Base-by-base conservation (phyloP, 1,140 invertebrate species). In the Stratiolaelaps scimitus region DNA sequence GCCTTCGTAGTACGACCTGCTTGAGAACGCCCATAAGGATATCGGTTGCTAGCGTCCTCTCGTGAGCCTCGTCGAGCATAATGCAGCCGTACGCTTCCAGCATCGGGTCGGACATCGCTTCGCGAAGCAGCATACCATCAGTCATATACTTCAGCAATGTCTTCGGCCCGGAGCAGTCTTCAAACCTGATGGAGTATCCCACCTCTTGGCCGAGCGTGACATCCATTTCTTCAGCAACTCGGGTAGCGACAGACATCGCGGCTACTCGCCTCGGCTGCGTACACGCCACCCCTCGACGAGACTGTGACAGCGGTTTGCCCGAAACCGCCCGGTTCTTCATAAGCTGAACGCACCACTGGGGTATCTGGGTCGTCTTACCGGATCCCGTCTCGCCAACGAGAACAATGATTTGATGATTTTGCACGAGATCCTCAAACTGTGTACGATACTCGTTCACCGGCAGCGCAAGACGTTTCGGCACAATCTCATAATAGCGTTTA, bases 211-310 rank as follows among this genome's bases (percentile, higher is more conserved):
- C 95, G 23, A 98, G 78, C 44, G 81, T 82, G 0, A 98, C 93
- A 78, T 98, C 96, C 93, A 98, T 97, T 80, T 99, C 96, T 76
- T 98, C 93, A 0, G 93, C 92, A 0, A 98, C 94, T 77, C 95
- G 81, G 73, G 96, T 90, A 0, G 95, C 93, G 0, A 98, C 95
- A 1, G 89, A 93, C 94, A 98, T 98, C 17, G 96, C 95, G 17
- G 95, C 95, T 56, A 99, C 96, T 81, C 96, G 78, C 72, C 95
- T 80, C 0, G 95, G 95, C 74, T 97, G 93, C 0, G 96, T 99
- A 78, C 96, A 99, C 5, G 92, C 92, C 0, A 98, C 93, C 15
- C 85, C 88, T 74, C 86, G 89, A 74, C 76, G 80, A 43, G 26
- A 34, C 34, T 60, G 53, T 17, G 26, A 29, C 53, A 29, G 53